These are phyloP conservation scores for Sebastes hubbsi DNA, from an alignment of 2,797 vertebrate genomes.

Conservation along the genomic window DNA sequence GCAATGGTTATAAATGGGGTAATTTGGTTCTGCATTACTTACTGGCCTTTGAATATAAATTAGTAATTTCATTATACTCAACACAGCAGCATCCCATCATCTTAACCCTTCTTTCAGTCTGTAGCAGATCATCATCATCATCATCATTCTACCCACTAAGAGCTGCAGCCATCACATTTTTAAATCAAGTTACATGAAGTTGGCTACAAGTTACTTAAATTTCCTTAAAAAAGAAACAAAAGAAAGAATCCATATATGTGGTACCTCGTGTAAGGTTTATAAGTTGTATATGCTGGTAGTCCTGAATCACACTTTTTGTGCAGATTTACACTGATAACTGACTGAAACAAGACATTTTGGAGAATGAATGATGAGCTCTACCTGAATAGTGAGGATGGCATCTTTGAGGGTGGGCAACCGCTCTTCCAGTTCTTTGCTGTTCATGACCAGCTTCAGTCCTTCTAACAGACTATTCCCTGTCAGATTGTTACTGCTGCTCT, in stretches of 20 bases:
- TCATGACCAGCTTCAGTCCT: slow-evolving; percentile 80
- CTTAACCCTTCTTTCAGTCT: not conserved
- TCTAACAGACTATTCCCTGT: slow-evolving; percentile 71
- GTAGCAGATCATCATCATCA: not conserved
- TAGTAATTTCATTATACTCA: not conserved
- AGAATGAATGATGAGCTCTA: slow-evolving; percentile 20
- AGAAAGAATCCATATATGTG: not conserved
- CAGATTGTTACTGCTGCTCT: not conserved
- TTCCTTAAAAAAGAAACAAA: not conserved
- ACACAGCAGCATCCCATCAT: not conserved
- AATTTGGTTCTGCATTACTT: not conserved
- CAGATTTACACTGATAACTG: not conserved
- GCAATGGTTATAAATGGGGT: not conserved
- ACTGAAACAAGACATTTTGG: not conserved
- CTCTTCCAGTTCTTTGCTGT: slow-evolving; percentile 86
- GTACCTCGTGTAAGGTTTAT: not conserved
- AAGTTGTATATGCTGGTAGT: not conserved
- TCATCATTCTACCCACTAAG: not conserved
- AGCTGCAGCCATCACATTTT: not conserved
- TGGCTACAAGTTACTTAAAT: not conserved
- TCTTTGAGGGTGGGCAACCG: slow-evolving; percentile 88
- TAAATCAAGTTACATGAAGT: not conserved
- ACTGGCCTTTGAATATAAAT: not conserved
- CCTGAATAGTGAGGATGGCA: slow-evolving; percentile 88
- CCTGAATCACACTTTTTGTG: not conserved